These are phyloP conservation scores for Coranthus polyacanthus DNA, from an alignment of 2,797 vertebrate genomes.

Conservation along the genomic window DNA sequence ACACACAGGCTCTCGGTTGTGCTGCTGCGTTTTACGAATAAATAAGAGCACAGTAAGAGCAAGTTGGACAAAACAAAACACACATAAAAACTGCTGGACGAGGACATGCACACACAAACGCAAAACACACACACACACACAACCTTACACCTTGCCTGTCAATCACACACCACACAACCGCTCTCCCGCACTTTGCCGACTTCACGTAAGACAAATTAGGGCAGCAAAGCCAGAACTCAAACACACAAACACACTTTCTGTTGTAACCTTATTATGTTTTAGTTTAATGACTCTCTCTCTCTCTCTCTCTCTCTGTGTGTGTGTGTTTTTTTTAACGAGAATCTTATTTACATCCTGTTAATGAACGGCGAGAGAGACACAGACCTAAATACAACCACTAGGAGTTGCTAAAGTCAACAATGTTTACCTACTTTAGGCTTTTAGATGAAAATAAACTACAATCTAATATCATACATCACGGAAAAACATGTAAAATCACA, in stretches of 20 bases:
- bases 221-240: neutral
- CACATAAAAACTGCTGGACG: constrained; percentile 2
- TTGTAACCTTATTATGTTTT: constrained; percentile 6
- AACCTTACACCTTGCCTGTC: neutral
- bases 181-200: too few relatives aligned
- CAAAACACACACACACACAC: neutral
- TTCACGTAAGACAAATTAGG: neutral
- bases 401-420: too few relatives aligned
- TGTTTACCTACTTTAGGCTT: too few relatives aligned
- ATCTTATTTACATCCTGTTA: constrained; percentile 37
- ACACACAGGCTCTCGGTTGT: constrained; percentile 1
- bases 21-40: constrained; percentile 5
- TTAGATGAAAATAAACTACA: too few relatives aligned
- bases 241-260: neutral
- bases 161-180: neutral
- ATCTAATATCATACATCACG: too few relatives aligned
- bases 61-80: neutral
- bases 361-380: constrained; percentile 12
- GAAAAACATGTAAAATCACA: too few relatives aligned
- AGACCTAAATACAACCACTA: neutral
- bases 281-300: neutral
- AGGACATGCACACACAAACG: constrained; percentile 5
- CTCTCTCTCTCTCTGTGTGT: too few relatives aligned
- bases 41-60: constrained; percentile 14
- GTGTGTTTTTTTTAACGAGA: neutral